Evolutionary conservation across 2,113 vertebrate genomes (phyloP).

Genomic region (Neogobius melanostomus): DNA sequence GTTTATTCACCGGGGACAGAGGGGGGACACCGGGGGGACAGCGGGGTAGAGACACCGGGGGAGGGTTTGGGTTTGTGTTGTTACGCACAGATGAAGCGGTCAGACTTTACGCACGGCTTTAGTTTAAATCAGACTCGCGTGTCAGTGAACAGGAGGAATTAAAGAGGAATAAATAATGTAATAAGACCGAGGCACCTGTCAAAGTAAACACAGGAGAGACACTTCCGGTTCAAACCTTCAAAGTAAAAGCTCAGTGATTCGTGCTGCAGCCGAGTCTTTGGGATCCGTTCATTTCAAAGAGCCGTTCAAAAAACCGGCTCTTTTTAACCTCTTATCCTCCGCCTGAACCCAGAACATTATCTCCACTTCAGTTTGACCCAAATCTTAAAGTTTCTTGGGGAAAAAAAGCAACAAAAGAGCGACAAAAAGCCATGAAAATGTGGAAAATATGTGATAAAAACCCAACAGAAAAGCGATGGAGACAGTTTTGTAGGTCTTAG

Average conservation of each 20-base stretch:
- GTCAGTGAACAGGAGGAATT: not conserved
- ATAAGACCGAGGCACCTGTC: constrained; percentile 5
- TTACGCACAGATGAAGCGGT: not conserved
- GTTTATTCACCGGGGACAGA: not conserved
- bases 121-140: no score
- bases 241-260: constrained; percentile 36
- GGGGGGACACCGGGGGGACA: not conserved
- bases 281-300: not conserved
- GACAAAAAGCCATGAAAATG: no score
- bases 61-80: not conserved
- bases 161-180: constrained; percentile 1
- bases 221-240: constrained; percentile 34
- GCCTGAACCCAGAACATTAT: no score
- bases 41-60: not conserved
- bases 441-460: no score
- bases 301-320: not conserved
- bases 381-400: no score
- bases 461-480: no score
- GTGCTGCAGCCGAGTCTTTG: no score
- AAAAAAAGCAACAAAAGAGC: no score
- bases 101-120: not conserved
- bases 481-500: no score
- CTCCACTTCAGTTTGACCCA: no score
- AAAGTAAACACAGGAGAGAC: not conserved
- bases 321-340: no score